Base-by-base conservation (phyloP, 2,797 vertebrate species). In the Brotogeris chrysoptera region DNA sequence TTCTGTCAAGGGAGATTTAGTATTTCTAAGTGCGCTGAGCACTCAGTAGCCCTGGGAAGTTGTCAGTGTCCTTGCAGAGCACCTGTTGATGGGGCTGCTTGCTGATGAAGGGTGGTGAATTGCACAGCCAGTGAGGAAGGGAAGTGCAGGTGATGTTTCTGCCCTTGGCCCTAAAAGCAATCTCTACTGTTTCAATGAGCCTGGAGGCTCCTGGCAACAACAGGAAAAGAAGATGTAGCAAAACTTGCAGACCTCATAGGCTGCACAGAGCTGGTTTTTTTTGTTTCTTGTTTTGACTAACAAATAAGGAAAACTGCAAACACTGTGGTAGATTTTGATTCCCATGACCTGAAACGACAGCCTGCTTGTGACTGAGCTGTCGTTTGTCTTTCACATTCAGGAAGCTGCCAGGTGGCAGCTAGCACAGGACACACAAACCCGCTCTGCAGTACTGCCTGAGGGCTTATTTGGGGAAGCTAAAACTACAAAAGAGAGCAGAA, bases 201-300 rank as follows among this genome's bases (percentile, higher is more conserved):
- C 53, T 55, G 20, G 23, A 90, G 21, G 32, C 23, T 86, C 46
- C 63, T 65, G n/a, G 17, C 15, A 94, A 30, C 23, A 13, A 46
- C 23, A 80, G 39, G 28, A 73, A 30, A 4, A 53, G 34, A 72
- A 57, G 34, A 46, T 53, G 77, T 59, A 34, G 4, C 41, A 57
- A 57, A 57, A 57, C 18, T 28, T 0, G 0, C 16, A 55, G 49
- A 86, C 15, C 10, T 61, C 34, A 36, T 36, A 46, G 46, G 18
- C 49, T 72, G n/a, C 61, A 53, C 28, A 59, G 57, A 80, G 65
- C 38, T 86, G 28, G 28, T 1, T 0, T 30, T 47, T n/a, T 47
- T 76, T 88, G n/a, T 88, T 72, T 47, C 24, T 74, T 5, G 1
- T 66, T 95, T 94, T 77, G 74, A 82, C 47, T 82, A 88, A 70